Conservation (phyloP, 2,797 vertebrate species). For the Leptatherina wallacei region DNA sequence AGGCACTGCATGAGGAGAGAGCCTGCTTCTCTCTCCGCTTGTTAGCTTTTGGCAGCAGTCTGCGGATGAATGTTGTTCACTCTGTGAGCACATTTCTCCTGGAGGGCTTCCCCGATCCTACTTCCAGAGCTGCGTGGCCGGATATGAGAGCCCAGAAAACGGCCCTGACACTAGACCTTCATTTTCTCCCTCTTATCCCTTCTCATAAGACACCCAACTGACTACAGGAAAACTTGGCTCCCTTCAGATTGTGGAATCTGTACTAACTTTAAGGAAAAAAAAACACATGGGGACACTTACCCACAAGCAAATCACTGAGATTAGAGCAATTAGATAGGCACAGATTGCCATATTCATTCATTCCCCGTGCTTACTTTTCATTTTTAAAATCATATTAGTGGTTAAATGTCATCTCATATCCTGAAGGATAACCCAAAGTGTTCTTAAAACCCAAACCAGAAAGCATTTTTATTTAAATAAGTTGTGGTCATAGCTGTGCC, state of each 20-base stretch:
- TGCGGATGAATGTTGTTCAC: constrained; percentile 43
- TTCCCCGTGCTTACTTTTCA: not conserved
- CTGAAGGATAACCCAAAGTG: not conserved
- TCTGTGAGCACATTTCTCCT: constrained; percentile 61
- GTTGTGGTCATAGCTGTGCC: not conserved
- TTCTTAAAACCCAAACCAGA: not conserved
- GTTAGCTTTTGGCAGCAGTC: constrained; percentile 60
- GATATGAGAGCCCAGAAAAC: constrained; percentile 40
- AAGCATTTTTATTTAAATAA: not conserved
- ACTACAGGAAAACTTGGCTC: constrained; percentile 6
- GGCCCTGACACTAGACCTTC: constrained; percentile 16
- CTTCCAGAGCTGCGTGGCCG: constrained; percentile 47
- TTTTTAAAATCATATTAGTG: not conserved
- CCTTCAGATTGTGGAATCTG: not conserved
- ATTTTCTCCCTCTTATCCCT: constrained; percentile 34
- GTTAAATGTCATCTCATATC: not conserved
- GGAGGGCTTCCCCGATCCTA: constrained; percentile 48
- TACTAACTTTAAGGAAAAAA: not conserved
- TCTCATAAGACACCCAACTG: constrained; percentile 18
- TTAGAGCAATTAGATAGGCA: not conserved
- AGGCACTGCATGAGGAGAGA: constrained; percentile 46
- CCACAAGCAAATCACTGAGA: not conserved
- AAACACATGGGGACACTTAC: constrained; percentile 8
- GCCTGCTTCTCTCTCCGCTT: constrained; percentile 33
- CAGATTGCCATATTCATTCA: not conserved